These are phyloP conservation scores for Lepidocyrtoides sp. DNA, from an alignment of 2,888 invertebrate species.

Conservation along the genomic window DNA sequence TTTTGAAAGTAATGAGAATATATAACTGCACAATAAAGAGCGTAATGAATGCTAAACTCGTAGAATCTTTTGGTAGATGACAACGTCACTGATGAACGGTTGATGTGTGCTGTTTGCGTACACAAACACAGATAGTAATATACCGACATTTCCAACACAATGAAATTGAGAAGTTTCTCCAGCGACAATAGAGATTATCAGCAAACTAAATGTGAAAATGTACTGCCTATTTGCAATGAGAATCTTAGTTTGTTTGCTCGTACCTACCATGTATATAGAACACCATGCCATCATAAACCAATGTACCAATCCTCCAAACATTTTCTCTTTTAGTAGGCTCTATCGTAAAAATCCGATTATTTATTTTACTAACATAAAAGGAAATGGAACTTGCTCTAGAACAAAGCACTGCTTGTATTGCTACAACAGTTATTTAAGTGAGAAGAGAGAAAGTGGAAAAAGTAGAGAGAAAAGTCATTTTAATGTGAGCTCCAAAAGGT, in stretches of 20 bases:
- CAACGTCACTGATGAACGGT: no score
- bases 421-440: not conserved
- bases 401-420: not conserved
- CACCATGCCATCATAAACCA: not conserved
- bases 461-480: constrained; percentile 23
- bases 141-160: no score
- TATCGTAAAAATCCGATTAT: constrained; percentile 57
- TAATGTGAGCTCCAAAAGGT: constrained; percentile 7
- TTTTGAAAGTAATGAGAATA: no score
- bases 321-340: not conserved
- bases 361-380: constrained; percentile 36
- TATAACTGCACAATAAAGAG: no score
- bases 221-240: no score
- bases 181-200: no score
- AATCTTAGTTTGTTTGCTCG: not conserved
- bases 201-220: no score
- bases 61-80: no score
- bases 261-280: not conserved
- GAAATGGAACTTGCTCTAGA: constrained; percentile 28
- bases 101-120: no score
- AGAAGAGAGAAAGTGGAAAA: not conserved
- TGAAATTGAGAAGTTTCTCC: no score
- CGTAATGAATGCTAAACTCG: no score
- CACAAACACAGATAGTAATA: no score
- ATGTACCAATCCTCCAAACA: not conserved